phyloP scores from a whole-genome alignment of 2,888 invertebrate genomes.

The Hololepta plana region DNA sequence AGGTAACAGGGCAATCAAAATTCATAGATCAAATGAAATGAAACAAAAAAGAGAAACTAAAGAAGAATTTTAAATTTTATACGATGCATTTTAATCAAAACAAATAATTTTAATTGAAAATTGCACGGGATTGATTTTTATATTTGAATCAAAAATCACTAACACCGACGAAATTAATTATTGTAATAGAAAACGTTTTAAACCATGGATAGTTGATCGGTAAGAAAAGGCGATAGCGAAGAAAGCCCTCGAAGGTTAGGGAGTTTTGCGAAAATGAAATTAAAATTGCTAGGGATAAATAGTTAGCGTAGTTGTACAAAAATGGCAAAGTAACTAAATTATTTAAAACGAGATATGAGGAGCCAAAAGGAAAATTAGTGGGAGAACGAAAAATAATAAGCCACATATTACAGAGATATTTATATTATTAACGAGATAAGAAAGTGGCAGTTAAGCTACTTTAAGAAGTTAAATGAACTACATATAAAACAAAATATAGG shows the following conservation, averaged over 20 bases:
- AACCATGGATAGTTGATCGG: too few species aligned
- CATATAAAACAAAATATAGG: slow-evolving; percentile 19
- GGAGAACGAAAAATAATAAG: slow-evolving; percentile 19
- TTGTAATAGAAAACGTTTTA: too few species aligned
- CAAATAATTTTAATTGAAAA: slow-evolving; percentile 7
- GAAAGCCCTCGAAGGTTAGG: too few species aligned
- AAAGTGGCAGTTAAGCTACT: slow-evolving; percentile 17
- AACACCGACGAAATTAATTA: slow-evolving; percentile 17
- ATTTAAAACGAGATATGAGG: too few species aligned
- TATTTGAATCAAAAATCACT: neutral
- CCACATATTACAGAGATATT: slow-evolving; percentile 26
- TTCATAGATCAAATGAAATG: slow-evolving; percentile 10
- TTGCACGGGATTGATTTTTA: slow-evolving; percentile 2
- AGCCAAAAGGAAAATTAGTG: too few species aligned
- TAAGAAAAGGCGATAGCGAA: too few species aligned
- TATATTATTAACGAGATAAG: slow-evolving; percentile 16
- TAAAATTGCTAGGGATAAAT: slow-evolving; percentile 5
- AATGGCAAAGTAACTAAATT: too few species aligned
- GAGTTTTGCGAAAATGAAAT: too few species aligned
- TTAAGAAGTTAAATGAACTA: slow-evolving; percentile 8
- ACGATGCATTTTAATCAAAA: slow-evolving; percentile 12
- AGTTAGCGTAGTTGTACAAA: slow-evolving; percentile 11
- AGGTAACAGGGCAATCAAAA: slow-evolving; percentile 25
- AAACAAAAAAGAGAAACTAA: slow-evolving; percentile 14
- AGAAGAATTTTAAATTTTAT: too few species aligned